phyloP scores from a whole-genome alignment of 2,797 vertebrate species.

The Poeciliopsis infans region DNA sequence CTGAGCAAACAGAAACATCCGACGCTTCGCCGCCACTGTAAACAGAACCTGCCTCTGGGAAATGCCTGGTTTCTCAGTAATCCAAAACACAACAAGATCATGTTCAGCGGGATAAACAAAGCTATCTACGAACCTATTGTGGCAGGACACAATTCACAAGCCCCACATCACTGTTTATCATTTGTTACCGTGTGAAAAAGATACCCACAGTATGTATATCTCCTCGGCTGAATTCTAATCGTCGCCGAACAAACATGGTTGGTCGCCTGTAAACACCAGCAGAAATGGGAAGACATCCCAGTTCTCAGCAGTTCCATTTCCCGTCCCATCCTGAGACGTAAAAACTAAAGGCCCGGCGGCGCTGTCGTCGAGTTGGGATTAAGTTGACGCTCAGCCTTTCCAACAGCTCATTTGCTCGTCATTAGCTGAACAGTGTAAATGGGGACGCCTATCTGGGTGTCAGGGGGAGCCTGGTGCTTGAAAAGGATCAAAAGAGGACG shows the following conservation, averaged over 20 bases:
- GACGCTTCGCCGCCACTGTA: slow-evolving; percentile 35
- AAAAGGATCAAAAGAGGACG: slow-evolving; percentile 44
- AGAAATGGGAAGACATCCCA: slow-evolving; percentile 57
- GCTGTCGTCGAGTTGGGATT: slow-evolving; percentile 41
- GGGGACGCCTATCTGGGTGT: slow-evolving; percentile 5
- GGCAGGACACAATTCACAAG: background rate
- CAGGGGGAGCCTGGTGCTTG: slow-evolving; percentile 14
- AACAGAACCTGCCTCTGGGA: slow-evolving; percentile 49
- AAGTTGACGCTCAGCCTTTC: slow-evolving; percentile 36
- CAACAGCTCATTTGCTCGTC: slow-evolving; percentile 36
- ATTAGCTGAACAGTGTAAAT: slow-evolving; percentile 25
- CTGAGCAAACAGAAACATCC: slow-evolving; percentile 56
- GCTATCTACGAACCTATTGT: background rate
- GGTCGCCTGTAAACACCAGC: slow-evolving; percentile 65
- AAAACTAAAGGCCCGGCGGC: slow-evolving; percentile 41
- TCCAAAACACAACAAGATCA: slow-evolving; percentile 9
- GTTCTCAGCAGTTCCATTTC: slow-evolving; percentile 45
- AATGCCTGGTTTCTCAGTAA: slow-evolving; percentile 2
- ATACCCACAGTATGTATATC: slow-evolving; percentile 38
- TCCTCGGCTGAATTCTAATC: slow-evolving; percentile 63
- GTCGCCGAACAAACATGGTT: slow-evolving; percentile 53
- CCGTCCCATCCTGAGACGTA: slow-evolving; percentile 45
- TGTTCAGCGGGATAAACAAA: slow-evolving; percentile 4
- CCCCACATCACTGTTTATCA: slow-evolving; percentile 14
- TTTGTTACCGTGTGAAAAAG: slow-evolving; percentile 17